Base-by-base conservation (phyloP, 2,888 invertebrate genomes). In the Mesopsocus fuscifrons region DNA sequence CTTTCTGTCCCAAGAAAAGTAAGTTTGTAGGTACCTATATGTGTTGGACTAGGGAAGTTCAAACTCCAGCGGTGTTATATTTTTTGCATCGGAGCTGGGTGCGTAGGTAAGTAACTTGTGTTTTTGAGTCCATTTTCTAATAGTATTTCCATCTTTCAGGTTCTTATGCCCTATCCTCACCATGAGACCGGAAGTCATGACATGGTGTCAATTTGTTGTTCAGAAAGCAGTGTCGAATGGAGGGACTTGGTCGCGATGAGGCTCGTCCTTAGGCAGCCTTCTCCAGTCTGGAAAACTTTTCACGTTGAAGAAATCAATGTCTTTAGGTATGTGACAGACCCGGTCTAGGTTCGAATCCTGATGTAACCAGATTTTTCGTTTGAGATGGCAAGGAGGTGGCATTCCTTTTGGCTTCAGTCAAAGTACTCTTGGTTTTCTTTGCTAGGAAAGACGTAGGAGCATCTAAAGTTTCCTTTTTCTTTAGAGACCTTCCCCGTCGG, bases 281-380 rank as follows among this genome's bases (percentile, higher is more conserved):
- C 59, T 3, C 56, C 58, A 6, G 54, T 56, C 8, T 61, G 61
- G 61, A 52, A 55, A 22, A 54, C 56, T 11, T 61, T 59, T 46
- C 52, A 55, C 26, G 48, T 60, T 6, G 59, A 61, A 45, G 58
- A 60, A 47, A 49, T 61, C 17, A 53, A 52, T 42, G 51, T 57
- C 2, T 56, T 45, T 40, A 42, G 33, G 11, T n/a, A n/a, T n/a
- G n/a, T n/a, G n/a, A n/a, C n/a, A n/a, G n/a, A n/a, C n/a, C n/a
- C n/a, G n/a, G 48, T n/a, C n/a, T n/a, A n/a, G n/a, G n/a, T n/a
- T n/a, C n/a, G n/a, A n/a, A n/a, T n/a, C n/a, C n/a, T n/a, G n/a
- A n/a, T n/a, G n/a, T n/a, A n/a, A n/a, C n/a, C n/a, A n/a, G n/a
- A n/a, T n/a, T n/a, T n/a, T n/a, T n/a, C n/a, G n/a, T n/a, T n/a